phyloP scores from a whole-genome alignment of 2,113 vertebrate genomes.

The Gracilinanus agilis region DNA sequence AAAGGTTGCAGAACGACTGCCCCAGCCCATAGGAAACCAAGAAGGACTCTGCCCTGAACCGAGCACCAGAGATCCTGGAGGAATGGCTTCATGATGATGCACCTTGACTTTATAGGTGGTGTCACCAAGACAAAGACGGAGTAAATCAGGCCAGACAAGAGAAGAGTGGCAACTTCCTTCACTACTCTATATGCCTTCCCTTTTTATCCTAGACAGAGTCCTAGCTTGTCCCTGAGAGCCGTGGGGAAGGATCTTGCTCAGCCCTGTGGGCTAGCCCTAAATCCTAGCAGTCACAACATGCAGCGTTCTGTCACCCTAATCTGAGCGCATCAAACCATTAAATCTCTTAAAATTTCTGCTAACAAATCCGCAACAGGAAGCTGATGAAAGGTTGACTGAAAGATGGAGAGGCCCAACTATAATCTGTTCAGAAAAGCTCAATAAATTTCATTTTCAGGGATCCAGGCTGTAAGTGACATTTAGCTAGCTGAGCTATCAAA shows the following conservation, averaged over 20 bases:
- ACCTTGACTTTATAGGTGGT: neutral
- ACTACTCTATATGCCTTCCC: slow-evolving; percentile 71
- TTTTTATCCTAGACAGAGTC: slow-evolving; percentile 62
- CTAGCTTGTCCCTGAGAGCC: slow-evolving; percentile 53
- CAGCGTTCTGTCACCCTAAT: neutral
- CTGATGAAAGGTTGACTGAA: slow-evolving; percentile 44
- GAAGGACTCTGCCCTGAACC: neutral
- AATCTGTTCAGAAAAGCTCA: slow-evolving; percentile 15
- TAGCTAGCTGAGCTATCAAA: slow-evolving; percentile 51
- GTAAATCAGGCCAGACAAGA: slow-evolving; percentile 75
- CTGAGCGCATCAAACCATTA: slow-evolving; percentile 69
- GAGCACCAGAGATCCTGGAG: neutral
- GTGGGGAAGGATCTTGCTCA: slow-evolving; percentile 62
- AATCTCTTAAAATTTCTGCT: slow-evolving; percentile 64
- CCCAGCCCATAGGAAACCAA: neutral
- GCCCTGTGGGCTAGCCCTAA: neutral
- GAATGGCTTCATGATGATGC: neutral
- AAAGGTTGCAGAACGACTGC: neutral
- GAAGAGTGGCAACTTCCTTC: slow-evolving; percentile 61
- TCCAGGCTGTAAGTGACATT: slow-evolving; percentile 12
- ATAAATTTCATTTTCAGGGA: neutral
- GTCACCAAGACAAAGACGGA: slow-evolving; percentile 66
- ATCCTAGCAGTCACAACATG: neutral
- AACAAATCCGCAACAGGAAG: slow-evolving; percentile 65
- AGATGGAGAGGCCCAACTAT: slow-evolving; percentile 3